These are phyloP conservation scores for Volucella bombylans DNA, from an alignment of 2,888 invertebrate genomes.

Conservation along the genomic window DNA sequence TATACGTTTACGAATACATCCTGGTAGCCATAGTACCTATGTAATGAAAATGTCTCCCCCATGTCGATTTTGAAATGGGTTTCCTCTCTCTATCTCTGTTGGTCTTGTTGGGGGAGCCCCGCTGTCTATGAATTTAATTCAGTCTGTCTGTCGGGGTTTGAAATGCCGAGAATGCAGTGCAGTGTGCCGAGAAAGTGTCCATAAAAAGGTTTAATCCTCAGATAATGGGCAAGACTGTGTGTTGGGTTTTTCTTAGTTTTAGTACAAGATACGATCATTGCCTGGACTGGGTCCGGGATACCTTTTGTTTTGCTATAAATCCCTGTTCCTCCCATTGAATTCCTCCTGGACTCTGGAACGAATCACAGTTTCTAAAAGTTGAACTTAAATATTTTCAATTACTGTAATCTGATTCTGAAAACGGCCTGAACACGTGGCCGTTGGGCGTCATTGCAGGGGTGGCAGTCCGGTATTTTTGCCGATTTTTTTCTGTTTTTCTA, in stretches of 20 bases:
- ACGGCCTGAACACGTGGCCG: slow-evolving; percentile 3
- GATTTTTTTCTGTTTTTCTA: slow-evolving; percentile 26
- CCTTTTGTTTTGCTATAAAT: slow-evolving; percentile 4
- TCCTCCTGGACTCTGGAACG: slow-evolving; percentile 7
- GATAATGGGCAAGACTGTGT: slow-evolving; percentile 14
- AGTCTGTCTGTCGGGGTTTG: slow-evolving; percentile 15
- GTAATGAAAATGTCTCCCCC: slow-evolving; percentile 49
- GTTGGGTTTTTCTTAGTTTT: slow-evolving; percentile 41
- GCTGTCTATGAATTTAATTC: slow-evolving; percentile 3
- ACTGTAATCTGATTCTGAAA: slow-evolving; percentile 53
- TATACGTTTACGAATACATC: background rate
- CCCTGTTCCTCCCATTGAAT: background rate
- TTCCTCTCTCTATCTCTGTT: slow-evolving; percentile 11
- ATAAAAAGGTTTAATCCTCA: slow-evolving; percentile 63
- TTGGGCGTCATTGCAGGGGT: background rate
- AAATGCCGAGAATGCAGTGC: slow-evolving; percentile 31
- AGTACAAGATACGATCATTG: slow-evolving; percentile 47
- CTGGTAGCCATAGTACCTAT: slow-evolving; percentile 17
- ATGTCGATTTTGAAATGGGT: slow-evolving; percentile 61
- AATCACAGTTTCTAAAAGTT: slow-evolving; percentile 38
- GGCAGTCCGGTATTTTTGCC: slow-evolving; percentile 9
- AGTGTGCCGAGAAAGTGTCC: slow-evolving; percentile 19
- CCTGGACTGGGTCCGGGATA: slow-evolving; percentile 16
- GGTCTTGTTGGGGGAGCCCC: background rate
- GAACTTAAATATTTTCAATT: slow-evolving; percentile 65